Conservation (phyloP, 2,797 vertebrate genomes). For the Peromyscus aztecus region DNA sequence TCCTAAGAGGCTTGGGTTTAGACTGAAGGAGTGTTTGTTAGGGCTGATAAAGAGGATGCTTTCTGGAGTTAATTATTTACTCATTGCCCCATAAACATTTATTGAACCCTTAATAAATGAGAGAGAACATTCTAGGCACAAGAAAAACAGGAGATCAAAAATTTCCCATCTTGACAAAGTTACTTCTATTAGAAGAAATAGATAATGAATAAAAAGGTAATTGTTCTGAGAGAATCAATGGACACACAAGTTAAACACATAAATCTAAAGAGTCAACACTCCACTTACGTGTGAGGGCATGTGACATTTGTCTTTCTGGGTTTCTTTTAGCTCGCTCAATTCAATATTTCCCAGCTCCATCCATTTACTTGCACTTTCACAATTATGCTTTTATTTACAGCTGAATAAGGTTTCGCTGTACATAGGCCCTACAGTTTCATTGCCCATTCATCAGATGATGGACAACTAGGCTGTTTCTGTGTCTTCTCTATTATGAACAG, state of each 20-base stretch:
- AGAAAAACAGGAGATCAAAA: conserved; percentile 21
- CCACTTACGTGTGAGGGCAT: neutral
- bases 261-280: neutral
- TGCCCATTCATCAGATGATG: neutral
- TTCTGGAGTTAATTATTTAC: neutral
- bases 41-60: neutral
- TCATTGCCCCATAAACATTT: conserved; percentile 11
- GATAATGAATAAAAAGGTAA: neutral
- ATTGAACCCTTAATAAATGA: neutral
- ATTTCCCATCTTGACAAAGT: neutral
- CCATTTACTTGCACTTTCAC: neutral
- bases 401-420: neutral
- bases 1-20: neutral
- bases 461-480: neutral
- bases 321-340: neutral
- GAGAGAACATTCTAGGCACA: neutral
- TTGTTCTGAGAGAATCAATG: neutral
- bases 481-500: neutral
- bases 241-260: neutral
- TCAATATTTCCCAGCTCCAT: neutral
- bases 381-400: neutral
- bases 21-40: neutral
- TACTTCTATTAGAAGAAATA: conserved; percentile 15
- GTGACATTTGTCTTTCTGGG: neutral
- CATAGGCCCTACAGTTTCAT: neutral